Evolutionary conservation across 2,113 vertebrate genomes (phyloP), one percentile per base, ranked within the genome.

Genomic region (Lepus europaeus): DNA sequence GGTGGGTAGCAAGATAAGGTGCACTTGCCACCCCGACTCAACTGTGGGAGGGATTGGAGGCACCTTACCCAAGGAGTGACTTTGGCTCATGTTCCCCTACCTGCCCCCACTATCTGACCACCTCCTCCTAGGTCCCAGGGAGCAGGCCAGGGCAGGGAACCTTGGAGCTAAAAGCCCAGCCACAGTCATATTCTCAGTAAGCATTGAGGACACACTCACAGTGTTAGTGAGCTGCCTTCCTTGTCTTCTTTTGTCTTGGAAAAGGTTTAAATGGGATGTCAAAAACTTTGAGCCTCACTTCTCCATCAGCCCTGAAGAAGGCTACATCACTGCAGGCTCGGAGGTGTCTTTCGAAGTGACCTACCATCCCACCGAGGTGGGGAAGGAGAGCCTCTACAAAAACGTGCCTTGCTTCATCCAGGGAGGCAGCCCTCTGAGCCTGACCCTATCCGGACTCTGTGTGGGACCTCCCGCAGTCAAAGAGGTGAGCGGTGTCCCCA

Each of bases 191-290:
- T 78, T 74, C 83, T 72, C 73, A n/a, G 56, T 53, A n/a, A 59
- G 49, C 59, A 20, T 7, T 36, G 61, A 63, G 63, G 27, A 77
- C 16, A 74, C 45, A 13, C 49, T n/a, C 9, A 23, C 39, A 72
- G 64, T 51, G 51, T 25, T 74, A 81, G 31, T 77, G 70, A 87
- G 64, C 72, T 82, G 1, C 64, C 36, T 90, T 31, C 20, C 51
- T 86, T 92, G 27, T 96, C 96, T 74, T 84, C 59, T 90, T 95
- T 95, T 93, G 25, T 91, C 80, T 95, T 91, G 93, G 14, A 9
- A 96, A 96, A 99, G 99, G 89, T 99, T 99, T 96, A 97, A 98
- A 27, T 99, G 99, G 99, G 98, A 99, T 68, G 36, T 82, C 6
- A 97, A 97, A 81, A 97, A 83, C 77, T 98, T 99, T 78, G 97